Evolutionary conservation across 2,113 vertebrate species (phyloP), one percentile per base, ranked within the genome.

Genomic region (Neotoma lepida): DNA sequence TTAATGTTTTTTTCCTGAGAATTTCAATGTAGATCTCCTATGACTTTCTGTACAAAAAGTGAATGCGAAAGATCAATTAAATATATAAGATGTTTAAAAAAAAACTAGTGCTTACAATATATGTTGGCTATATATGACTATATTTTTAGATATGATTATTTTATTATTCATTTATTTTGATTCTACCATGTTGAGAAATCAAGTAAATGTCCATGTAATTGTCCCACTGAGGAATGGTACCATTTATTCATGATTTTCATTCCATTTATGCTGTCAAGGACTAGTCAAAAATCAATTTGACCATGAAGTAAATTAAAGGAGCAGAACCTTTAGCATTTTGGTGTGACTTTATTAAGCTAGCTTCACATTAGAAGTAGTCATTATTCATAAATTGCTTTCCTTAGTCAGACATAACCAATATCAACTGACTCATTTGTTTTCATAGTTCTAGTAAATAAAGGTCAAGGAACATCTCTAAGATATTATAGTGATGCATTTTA

Each of bases 251-350:
- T 39, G 26, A 22, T 51, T 77, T 88, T 58, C 30, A 89, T 95
- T 68, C 2, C 9, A 88, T 89, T 89, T 84, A 61, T 70, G 58
- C 88, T 92, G 15, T 78, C 33, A 51, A 77, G 68, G 9, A 76
- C 77, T 85, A 85, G 90, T 85, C 78, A 95, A 61, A 89, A 85
- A 33, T 58, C 33, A 56, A 58, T 46, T 12, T 91, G 46, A 68
- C 15, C 39, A 81, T 2, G 33, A 89, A 89, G 18, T 84, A 30
- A 88, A 74, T 61, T 77, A 46, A 54, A 33, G 35, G 35, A 91
- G 35, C 26, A 87, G 30, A 63, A 14, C 8, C 26, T 85, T 95
- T 74, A 68, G 18, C 68, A 74, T 56, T 84, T 82, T 22, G 28
- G 10, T 26, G 68, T 77, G 49, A 58, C 33, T 61, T 17, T 77